Conservation (phyloP, 2,888 invertebrate genomes). For the Leptopilina myrica region DNA sequence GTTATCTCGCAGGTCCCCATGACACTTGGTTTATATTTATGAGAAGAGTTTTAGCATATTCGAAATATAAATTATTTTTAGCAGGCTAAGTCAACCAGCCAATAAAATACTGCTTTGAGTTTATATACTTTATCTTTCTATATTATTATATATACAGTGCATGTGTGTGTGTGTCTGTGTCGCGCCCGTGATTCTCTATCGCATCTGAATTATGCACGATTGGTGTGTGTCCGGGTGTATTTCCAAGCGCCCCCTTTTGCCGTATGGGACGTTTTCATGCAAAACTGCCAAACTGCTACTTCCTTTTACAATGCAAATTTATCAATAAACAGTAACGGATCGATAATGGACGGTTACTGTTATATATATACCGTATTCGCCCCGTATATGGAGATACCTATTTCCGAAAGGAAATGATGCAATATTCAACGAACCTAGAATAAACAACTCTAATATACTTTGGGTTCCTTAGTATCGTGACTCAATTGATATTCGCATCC, state of each 20-base stretch:
- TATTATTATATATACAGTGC: too few relatives aligned
- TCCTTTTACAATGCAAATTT: constrained; percentile 64
- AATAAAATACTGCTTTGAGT: constrained; percentile 70
- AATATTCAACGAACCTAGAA: constrained; percentile 35
- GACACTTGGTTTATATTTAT: constrained; percentile 71
- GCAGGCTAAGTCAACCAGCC: constrained; percentile 69
- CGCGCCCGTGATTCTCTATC: constrained; percentile 25
- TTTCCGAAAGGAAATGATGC: constrained; percentile 34
- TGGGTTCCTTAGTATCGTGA: not conserved
- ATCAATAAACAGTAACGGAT: constrained; percentile 45
- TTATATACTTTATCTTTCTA: constrained; percentile 59
- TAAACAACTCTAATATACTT: constrained; percentile 10
- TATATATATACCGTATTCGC: not conserved
- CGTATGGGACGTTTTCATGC: constrained; percentile 53
- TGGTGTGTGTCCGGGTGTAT: constrained; percentile 46
- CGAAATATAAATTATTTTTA: constrained; percentile 72
- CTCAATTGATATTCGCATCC: not conserved
- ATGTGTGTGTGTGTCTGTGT: not conserved
- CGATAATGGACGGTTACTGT: constrained; percentile 31
- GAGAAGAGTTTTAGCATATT: constrained; percentile 72
- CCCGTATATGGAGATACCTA: constrained; percentile 12
- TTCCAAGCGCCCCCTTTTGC: constrained; percentile 33
- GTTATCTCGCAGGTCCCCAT: constrained; percentile 64
- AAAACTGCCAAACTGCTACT: constrained; percentile 51
- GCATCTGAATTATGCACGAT: constrained; percentile 63